A percentile compares a stretch with the other conserved stretches of the same genome.
Conservation (phyloP, 2,113 vertebrate species). For the Anolis sagrei region DNA sequence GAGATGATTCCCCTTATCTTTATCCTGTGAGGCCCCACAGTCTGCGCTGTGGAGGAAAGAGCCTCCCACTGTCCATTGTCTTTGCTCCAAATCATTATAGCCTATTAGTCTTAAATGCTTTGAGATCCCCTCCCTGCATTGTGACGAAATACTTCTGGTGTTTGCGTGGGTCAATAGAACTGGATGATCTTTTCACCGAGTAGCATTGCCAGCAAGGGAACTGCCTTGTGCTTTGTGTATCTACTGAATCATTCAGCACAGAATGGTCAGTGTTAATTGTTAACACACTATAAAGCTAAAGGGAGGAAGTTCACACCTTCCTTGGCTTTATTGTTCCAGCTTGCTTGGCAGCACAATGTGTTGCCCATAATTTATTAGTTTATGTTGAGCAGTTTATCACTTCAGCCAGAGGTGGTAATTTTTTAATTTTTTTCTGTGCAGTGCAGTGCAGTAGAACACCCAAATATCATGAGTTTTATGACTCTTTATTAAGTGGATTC, state of each 20-base stretch:
- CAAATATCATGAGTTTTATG: slow-evolving; percentile 26
- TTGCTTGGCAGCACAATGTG: slow-evolving; percentile 47
- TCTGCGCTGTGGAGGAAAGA: not conserved
- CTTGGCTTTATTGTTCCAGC: slow-evolving; percentile 59
- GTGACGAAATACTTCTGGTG: not conserved
- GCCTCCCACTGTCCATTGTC: not conserved
- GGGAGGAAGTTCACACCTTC: slow-evolving; percentile 69
- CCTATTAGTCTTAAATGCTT: not conserved
- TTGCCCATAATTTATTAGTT: slow-evolving; percentile 46
- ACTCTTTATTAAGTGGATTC: not conserved
- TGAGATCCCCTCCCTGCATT: not conserved
- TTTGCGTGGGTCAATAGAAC: not conserved
- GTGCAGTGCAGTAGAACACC: slow-evolving; percentile 56
- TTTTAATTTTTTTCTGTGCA: slow-evolving; percentile 35
- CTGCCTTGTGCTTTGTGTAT: not conserved
- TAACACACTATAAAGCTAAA: slow-evolving; percentile 62
- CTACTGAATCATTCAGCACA: slow-evolving; percentile 20
- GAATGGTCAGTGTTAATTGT: slow-evolving; percentile 46
- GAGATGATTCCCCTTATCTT: not conserved
- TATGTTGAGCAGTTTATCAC: slow-evolving; percentile 66
- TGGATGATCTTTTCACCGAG: not conserved
- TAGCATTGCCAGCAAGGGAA: not conserved
- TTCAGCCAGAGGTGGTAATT: slow-evolving; percentile 39
- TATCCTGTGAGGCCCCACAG: not conserved
- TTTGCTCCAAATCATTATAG: not conserved